Evolutionary conservation across 2,888 invertebrate genomes (phyloP), one percentile per base, ranked within the genome.

Genomic region (Hartigia nigra): DNA sequence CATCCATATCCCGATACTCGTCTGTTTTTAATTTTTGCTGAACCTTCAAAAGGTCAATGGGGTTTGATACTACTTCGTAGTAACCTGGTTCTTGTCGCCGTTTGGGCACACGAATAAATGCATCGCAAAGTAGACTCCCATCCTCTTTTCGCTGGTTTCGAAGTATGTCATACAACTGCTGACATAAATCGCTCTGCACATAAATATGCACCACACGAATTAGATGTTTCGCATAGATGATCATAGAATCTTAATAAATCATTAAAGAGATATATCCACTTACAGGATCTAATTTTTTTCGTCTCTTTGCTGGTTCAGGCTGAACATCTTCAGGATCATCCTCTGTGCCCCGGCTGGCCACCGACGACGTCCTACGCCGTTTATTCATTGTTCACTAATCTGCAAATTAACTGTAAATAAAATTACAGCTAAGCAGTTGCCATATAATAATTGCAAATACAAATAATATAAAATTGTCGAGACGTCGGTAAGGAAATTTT

Each of bases 11-110:
- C 85, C 97, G 96, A 91, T 99, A 99, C 78, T 98, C 98, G 86
- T 99, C 99, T 0, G 97, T 98, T 94, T 98, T 98, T 12, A 99
- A 92, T 91, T 99, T 99, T 90, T 98, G 98, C 91, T 99, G 98
- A 4, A 99, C 98, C 92, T 97, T 95, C 72, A 98, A 92, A 88
- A 99, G 93, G 92, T 99, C 99, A 89, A 99, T 99, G 1, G 99
- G 99, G 90, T 97, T 97, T 12, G 95, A 94, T 1, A 99, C 98
- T 69, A 98, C 97, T 92, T 97, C 97, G 91, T 97, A 97, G 90
- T 98, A 97, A 78, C 96, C 95, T 1, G 97, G 97, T 88, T 98
- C 97, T 89, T 97, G 98, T 79, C 98, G 94, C 80, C 98, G 94
- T 90, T 99, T 99, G 0, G 99, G 99, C 12, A 97, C 98, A 85